phyloP scores from a whole-genome alignment of 1,140 invertebrate genomes.

The Cotesia glomerata region DNA sequence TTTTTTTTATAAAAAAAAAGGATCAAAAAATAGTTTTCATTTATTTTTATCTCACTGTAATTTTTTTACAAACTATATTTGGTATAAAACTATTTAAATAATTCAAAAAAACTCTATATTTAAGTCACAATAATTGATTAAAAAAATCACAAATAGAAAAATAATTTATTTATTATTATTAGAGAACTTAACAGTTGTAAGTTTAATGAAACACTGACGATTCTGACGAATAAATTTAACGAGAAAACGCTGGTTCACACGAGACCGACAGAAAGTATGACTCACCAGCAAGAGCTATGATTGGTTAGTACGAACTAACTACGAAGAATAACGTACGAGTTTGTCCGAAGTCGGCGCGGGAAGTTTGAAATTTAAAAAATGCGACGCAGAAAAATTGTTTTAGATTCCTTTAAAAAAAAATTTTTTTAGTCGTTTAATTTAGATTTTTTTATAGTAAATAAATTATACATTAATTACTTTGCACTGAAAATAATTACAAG shows the following conservation, averaged over 20 bases:
- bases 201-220: not conserved
- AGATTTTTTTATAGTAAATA: no score
- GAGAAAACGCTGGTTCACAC: slow-evolving; percentile 37
- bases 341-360: not conserved
- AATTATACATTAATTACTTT: no score
- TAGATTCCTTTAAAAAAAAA: no score
- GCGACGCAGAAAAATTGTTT: no score
- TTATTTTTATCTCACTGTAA: not conserved
- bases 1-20: not conserved
- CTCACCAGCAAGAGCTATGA: slow-evolving; percentile 41
- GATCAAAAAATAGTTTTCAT: not conserved
- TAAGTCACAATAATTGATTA: no score
- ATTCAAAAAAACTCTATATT: no score
- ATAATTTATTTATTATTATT: not conserved
- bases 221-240: not conserved
- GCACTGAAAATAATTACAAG: no score
- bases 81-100: no score
- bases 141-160: no score
- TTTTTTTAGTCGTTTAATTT: no score
- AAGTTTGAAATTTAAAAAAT: not conserved
- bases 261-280: slow-evolving; percentile 46
- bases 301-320: slow-evolving; percentile 47
- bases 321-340: slow-evolving; percentile 29
- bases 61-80: not conserved
- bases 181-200: not conserved